Conservation (phyloP, 1,140 invertebrate genomes). For the Drosophila rhopaloa region DNA sequence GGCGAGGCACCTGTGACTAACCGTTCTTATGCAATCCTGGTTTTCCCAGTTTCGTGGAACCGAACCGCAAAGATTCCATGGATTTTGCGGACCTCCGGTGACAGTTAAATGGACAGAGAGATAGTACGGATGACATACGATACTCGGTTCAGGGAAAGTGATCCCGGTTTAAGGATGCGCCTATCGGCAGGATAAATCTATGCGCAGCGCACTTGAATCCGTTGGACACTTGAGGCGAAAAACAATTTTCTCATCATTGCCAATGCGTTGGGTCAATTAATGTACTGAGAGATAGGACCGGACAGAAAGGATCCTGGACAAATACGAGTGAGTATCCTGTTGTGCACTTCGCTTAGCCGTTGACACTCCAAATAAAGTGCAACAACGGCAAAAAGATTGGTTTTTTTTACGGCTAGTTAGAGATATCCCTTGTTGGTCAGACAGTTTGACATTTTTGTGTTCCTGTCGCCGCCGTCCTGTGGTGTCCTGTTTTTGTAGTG, state of each 20-base stretch:
- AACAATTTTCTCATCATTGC: slow-evolving; percentile 76
- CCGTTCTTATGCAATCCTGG: slow-evolving; percentile 48
- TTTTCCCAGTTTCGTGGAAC: slow-evolving; percentile 29
- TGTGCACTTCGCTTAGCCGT: slow-evolving; percentile 65
- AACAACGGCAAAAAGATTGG: slow-evolving; percentile 67
- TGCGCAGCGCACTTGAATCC: slow-evolving; percentile 68
- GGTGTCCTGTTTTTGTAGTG: slow-evolving; percentile 45
- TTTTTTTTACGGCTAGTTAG: slow-evolving; percentile 76
- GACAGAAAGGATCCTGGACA: slow-evolving; percentile 35
- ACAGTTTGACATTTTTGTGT: slow-evolving; percentile 76
- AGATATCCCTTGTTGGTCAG: slow-evolving; percentile 74
- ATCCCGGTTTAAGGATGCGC: slow-evolving; percentile 38
- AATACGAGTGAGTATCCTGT: slow-evolving; percentile 73
- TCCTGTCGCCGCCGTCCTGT: slow-evolving; percentile 72
- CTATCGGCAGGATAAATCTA: slow-evolving; percentile 70
- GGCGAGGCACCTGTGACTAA: slow-evolving; percentile 68
- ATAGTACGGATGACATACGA: slow-evolving; percentile 60
- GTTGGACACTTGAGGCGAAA: slow-evolving; percentile 64
- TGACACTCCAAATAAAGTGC: slow-evolving; percentile 81
- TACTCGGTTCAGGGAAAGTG: slow-evolving; percentile 63
- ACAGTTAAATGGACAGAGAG: slow-evolving; percentile 53
- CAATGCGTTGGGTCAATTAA: slow-evolving; percentile 77
- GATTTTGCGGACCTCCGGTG: slow-evolving; percentile 59
- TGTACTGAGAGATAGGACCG: slow-evolving; percentile 32
- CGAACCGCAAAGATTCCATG: slow-evolving; percentile 36